Evolutionary conservation across 2,888 invertebrate genomes (phyloP), one percentile per base, ranked within the genome.

Genomic region (Heliconius charithonia): DNA sequence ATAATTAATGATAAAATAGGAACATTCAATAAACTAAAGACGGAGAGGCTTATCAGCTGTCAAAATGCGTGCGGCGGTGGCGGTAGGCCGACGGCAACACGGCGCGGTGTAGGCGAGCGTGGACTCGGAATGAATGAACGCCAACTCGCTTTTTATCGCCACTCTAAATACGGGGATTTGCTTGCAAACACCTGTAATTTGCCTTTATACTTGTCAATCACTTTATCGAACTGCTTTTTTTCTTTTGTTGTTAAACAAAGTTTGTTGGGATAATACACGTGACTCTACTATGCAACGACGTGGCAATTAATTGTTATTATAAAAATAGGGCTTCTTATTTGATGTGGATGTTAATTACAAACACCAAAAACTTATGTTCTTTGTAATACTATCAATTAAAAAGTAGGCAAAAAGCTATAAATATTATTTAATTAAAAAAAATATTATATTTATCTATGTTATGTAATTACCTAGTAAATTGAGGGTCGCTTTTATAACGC

Each of bases 111-210:
- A 81, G 59, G n/a, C 22, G 59, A 81, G 76, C 79, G 80, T 79
- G 81, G 78, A 77, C 81, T 76, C 80, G 83, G 83, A 83, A 86
- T 87, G 87, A 87, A 87, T 87, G 86, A 84, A 83, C 83, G 87
- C 86, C 87, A 85, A 87, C 87, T 87, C 89, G 89, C 90, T 91
- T 93, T 93, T 93, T 93, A 92, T 93, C 90, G 89, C 88, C 88
- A 88, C 91, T 89, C 88, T 87, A 89, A 89, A 90, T 83, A 82
- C 83, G 85, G 82, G 86, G 89, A 86, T 88, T 90, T 88, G 89
- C 88, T 86, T 87, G 85, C 89, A 86, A 89, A 90, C 90, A 92
- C 91, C 90, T 90, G 91, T 91, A 92, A 93, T 93, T 93, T 92
- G 87, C 89, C 88, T 89, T 80, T 80, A 80, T 81, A 82, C 71